A percentile compares a stretch with the other conserved stretches of the same genome.
phyloP scores from a whole-genome alignment of 2,797 vertebrate species.

The Enteromius paludinosus region DNA sequence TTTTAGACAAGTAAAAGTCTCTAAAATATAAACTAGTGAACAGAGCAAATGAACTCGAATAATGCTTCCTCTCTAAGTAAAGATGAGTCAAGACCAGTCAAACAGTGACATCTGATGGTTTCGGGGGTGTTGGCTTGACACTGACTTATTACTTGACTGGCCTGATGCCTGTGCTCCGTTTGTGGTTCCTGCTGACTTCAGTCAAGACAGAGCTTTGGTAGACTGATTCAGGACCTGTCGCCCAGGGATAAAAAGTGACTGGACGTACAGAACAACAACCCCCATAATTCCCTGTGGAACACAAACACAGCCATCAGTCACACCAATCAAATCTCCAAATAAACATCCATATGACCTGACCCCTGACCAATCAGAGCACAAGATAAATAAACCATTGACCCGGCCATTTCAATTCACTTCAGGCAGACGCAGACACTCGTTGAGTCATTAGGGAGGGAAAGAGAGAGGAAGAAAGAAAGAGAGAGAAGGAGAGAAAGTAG shows the following conservation, averaged over 20 bases:
- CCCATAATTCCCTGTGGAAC: slow-evolving; percentile 41
- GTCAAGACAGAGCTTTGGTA: slow-evolving; percentile 13
- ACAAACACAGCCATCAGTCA: slow-evolving; percentile 49
- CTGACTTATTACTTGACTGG: slow-evolving; percentile 37
- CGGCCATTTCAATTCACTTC: slow-evolving; percentile 60
- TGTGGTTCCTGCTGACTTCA: slow-evolving; percentile 13
- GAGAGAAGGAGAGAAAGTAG: slow-evolving; percentile 45
- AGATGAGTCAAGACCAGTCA: slow-evolving; percentile 47
- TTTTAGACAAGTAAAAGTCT: neutral
- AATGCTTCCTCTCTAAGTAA: neutral
- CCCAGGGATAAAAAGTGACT: slow-evolving; percentile 35
- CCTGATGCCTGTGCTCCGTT: slow-evolving; percentile 16
- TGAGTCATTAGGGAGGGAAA: slow-evolving; percentile 69
- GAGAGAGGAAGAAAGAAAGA: slow-evolving; percentile 34
- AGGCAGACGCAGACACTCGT: slow-evolving; percentile 63
- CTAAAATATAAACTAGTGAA: neutral
- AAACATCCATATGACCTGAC: slow-evolving; percentile 52
- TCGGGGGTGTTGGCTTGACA: slow-evolving; percentile 42
- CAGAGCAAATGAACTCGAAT: slow-evolving; percentile 9
- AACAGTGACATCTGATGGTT: slow-evolving; percentile 55
- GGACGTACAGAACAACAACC: slow-evolving; percentile 46
- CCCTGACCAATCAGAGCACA: slow-evolving; percentile 56
- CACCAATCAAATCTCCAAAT: slow-evolving; percentile 57
- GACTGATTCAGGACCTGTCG: slow-evolving; percentile 35
- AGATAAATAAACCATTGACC: slow-evolving; percentile 53